A percentile compares a stretch with the other conserved stretches of the same genome.
phyloP scores from a whole-genome alignment of 2,888 invertebrate species.

The Gnatocerus cornutus region DNA sequence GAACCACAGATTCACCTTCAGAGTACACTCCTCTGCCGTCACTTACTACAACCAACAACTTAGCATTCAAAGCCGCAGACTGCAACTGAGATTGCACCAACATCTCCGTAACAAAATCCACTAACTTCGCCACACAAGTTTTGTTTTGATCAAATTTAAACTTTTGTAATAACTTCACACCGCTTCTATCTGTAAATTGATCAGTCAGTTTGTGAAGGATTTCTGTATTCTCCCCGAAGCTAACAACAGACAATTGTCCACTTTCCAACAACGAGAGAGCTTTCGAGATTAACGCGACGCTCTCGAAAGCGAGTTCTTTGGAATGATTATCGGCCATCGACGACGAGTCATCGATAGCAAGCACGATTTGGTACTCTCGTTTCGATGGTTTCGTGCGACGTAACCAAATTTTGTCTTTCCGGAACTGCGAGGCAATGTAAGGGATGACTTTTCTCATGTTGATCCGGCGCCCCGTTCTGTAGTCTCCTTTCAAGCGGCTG shows the following conservation, averaged over 20 bases:
- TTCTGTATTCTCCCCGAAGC: conserved; percentile 89
- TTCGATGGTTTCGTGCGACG: conserved; percentile 95
- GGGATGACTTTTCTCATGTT: conserved; percentile 99
- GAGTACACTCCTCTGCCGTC: conserved; percentile 96
- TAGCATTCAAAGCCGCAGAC: conserved; percentile 80
- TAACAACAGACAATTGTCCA: conserved; percentile 92
- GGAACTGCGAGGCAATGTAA: conserved; percentile 98
- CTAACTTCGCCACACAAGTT: conserved; percentile 87
- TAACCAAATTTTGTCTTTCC: conserved; percentile 99
- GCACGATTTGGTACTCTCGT: conserved; percentile 95
- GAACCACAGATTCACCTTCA: conserved; percentile 86
- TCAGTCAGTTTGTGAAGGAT: conserved; percentile 92
- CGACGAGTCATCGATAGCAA: conserved; percentile 97
- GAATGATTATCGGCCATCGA: conserved; percentile 93
- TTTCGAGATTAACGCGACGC: conserved; percentile 91
- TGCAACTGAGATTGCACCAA: conserved; percentile 71
- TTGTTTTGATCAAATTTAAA: conserved; percentile 92
- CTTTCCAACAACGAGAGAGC: conserved; percentile 95
- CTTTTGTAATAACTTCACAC: conserved; percentile 85
- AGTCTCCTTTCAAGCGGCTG: conserved; percentile 94
- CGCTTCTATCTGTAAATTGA: conserved; percentile 90
- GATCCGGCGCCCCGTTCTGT: conserved; percentile 94
- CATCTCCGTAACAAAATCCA: conserved; percentile 85
- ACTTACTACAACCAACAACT: conserved; percentile 92
- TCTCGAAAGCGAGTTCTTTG: conserved; percentile 94